Conservation (phyloP, 1,140 invertebrate species). For the Drosophila bifasciata region DNA sequence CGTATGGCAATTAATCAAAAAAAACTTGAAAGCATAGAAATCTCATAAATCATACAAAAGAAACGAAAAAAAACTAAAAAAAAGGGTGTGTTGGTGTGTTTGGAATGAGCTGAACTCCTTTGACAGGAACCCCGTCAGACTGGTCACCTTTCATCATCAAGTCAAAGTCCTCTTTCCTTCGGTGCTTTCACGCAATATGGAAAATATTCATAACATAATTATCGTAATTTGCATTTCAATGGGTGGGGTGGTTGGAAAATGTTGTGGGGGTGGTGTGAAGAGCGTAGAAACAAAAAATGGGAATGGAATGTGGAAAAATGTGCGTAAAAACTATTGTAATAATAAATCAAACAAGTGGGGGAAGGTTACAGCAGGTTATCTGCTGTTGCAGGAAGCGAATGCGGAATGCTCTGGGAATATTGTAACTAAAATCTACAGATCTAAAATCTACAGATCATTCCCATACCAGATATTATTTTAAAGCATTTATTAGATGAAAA, state of each 20-base stretch:
- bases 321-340: constrained; percentile 63
- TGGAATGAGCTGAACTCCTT: constrained; percentile 36
- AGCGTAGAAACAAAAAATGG: constrained; percentile 8
- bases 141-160: constrained; percentile 50
- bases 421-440: neutral
- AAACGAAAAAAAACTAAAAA: neutral
- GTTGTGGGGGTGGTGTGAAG: constrained; percentile 1
- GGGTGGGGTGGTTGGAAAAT: constrained; percentile 24
- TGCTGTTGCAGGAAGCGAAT: neutral
- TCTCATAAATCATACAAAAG: constrained; percentile 47
- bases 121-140: no score
- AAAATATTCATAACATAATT: constrained; percentile 70
- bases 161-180: constrained; percentile 17
- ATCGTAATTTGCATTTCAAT: constrained; percentile 75
- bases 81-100: constrained; percentile 25
- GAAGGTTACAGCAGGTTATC: constrained; percentile 10
- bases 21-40: constrained; percentile 49
- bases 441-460: no score
- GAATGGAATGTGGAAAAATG: constrained; percentile 56
- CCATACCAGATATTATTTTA: no score
- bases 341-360: constrained; percentile 68
- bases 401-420: constrained; percentile 16
- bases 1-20: constrained; percentile 69
- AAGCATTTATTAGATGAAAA: no score
- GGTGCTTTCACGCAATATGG: constrained; percentile 21